Percentiles rank a stretch among this genome's conserved stretches.
Evolutionary conservation across 2,888 invertebrate genomes (phyloP).

Genomic region (Cyclophora albipunctata): DNA sequence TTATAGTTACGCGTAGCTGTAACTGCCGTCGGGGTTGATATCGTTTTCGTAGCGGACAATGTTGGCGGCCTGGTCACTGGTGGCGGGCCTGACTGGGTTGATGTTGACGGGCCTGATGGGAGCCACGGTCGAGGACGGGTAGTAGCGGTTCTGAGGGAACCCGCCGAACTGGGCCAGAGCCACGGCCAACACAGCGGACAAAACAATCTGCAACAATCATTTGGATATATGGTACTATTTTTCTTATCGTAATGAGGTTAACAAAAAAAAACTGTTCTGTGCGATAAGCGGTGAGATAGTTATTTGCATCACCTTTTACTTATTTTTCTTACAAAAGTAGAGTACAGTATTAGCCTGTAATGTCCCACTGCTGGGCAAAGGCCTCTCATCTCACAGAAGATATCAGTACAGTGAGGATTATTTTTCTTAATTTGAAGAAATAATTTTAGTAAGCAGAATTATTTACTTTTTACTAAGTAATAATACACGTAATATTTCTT

Average conservation of each 20-base stretch:
- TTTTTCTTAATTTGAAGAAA: too few relatives aligned
- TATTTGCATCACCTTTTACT: too few relatives aligned
- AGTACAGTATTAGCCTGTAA: too few relatives aligned
- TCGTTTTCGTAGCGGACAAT: slow-evolving; percentile 54
- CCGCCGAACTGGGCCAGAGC: slow-evolving; percentile 38
- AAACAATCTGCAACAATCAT: slow-evolving; percentile 25
- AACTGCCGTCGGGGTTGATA: slow-evolving; percentile 62
- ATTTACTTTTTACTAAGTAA: neutral
- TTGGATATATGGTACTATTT: too few relatives aligned
- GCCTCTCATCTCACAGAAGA: too few relatives aligned
- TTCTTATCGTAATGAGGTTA: too few relatives aligned
- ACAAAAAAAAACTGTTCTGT: too few relatives aligned
- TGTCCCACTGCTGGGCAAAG: too few relatives aligned
- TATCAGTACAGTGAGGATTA: too few relatives aligned
- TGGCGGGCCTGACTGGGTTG: slow-evolving; percentile 9
- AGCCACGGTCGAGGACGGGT: slow-evolving; percentile 9
- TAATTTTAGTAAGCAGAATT: too few relatives aligned
- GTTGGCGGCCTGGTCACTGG: slow-evolving; percentile 37
- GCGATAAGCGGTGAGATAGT: too few relatives aligned
- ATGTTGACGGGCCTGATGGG: neutral
- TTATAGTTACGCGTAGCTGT: slow-evolving; percentile 53
- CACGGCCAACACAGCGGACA: slow-evolving; percentile 46
- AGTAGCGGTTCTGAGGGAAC: slow-evolving; percentile 9
- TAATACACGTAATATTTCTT: neutral
- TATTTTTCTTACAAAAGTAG: too few relatives aligned